Evolutionary conservation across 2,113 vertebrate species (phyloP).

Genomic region (Sula dactylatra): DNA sequence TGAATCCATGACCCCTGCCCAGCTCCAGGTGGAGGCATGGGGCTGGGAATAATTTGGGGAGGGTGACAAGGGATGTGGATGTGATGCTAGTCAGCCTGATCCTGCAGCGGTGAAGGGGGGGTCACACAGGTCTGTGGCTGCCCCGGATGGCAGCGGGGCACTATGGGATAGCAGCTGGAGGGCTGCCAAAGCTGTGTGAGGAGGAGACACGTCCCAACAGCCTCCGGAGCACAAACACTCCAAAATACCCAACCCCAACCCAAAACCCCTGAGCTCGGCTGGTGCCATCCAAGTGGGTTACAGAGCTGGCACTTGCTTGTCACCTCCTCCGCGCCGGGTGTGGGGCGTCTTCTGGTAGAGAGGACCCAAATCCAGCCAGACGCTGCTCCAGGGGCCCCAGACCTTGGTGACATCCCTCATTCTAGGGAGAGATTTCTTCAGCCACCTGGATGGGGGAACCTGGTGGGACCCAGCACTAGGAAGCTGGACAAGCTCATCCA

Average conservation of each 20-base stretch:
- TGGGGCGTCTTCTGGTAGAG: background rate
- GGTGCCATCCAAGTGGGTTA: background rate
- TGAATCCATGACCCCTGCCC: background rate
- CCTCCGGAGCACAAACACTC: background rate
- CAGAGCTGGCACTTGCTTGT: background rate
- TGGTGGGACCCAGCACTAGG: background rate
- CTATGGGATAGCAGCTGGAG: background rate
- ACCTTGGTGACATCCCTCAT: background rate
- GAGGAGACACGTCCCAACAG: fast-evolving
- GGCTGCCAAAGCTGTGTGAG: background rate
- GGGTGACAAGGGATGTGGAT: fast-evolving
- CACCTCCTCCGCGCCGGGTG: background rate
- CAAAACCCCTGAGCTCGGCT: background rate
- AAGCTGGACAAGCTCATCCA: background rate
- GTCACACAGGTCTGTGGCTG: background rate
- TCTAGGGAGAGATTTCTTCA: background rate
- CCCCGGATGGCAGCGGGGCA: background rate
- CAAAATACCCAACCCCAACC: background rate
- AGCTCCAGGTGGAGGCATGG: background rate
- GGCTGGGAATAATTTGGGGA: background rate
- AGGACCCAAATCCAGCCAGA: background rate
- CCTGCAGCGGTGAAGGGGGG: fast-evolving
- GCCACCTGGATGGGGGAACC: fast-evolving
- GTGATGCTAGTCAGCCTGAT: background rate
- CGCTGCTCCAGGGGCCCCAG: background rate